Evolutionary conservation across 2,113 vertebrate genomes (phyloP).

Genomic region (Petaurus breviceps): DNA sequence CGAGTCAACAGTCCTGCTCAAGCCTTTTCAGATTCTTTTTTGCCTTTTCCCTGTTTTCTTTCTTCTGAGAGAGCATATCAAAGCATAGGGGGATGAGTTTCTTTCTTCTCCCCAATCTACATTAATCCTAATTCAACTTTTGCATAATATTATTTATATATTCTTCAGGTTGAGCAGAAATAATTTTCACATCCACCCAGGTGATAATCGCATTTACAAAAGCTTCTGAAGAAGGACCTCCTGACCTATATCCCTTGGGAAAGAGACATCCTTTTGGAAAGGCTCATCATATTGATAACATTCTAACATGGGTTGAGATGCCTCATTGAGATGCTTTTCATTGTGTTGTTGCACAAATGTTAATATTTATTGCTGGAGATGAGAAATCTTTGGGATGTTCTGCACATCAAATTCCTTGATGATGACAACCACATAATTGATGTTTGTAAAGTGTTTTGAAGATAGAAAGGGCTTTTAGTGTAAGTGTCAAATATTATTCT

Average conservation of each 20-base stretch:
- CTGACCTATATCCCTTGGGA: not conserved
- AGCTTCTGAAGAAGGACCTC: not conserved
- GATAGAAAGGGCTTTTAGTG: not conserved
- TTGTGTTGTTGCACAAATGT: not conserved
- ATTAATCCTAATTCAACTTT: not conserved
- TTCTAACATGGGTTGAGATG: not conserved
- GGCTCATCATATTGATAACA: too few relatives aligned
- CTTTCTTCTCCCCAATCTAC: not conserved
- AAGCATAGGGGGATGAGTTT: too few relatives aligned
- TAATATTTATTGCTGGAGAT: not conserved
- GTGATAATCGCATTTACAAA: not conserved
- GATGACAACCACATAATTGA: not conserved
- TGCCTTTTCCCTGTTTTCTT: too few relatives aligned
- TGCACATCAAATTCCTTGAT: not conserved
- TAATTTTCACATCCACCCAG: not conserved
- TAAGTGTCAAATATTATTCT: slow-evolving; percentile 1
- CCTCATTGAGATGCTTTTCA: not conserved
- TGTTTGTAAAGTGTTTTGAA: not conserved
- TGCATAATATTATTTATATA: not conserved
- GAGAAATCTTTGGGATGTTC: not conserved
- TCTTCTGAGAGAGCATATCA: too few relatives aligned
- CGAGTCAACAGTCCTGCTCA: too few relatives aligned
- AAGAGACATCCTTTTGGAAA: not conserved
- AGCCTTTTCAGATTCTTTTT: too few relatives aligned
- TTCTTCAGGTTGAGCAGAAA: not conserved